Conservation (phyloP, 2,797 vertebrate genomes). For the Rachycentron canadum region DNA sequence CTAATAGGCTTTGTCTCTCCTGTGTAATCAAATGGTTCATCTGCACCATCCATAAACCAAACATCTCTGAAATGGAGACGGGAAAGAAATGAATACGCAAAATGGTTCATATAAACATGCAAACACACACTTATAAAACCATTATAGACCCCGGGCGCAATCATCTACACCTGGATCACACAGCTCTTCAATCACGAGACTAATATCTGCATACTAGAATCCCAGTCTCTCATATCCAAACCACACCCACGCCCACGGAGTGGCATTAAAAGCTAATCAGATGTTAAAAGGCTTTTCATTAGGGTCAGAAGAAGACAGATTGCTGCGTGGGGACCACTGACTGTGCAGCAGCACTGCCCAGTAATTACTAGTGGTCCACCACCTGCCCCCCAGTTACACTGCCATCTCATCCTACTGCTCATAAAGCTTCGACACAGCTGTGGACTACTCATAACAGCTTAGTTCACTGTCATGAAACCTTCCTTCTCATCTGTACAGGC, state of each 20-base stretch:
- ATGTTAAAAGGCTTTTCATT: conserved; percentile 84
- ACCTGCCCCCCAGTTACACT: conserved; percentile 74
- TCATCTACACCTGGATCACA: conserved; percentile 44
- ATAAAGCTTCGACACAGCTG: conserved; percentile 63
- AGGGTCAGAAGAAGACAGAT: conserved; percentile 75
- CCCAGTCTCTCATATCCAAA: conserved; percentile 8
- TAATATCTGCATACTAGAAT: neutral
- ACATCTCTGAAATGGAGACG: conserved; percentile 17
- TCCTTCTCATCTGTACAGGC: neutral
- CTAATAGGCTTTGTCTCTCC: conserved; percentile 57
- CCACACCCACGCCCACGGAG: conserved; percentile 44
- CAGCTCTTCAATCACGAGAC: conserved; percentile 22
- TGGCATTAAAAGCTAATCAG: conserved; percentile 75
- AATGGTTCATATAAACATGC: conserved; percentile 37
- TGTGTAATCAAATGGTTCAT: conserved; percentile 65
- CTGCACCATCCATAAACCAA: conserved; percentile 53
- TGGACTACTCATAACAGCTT: neutral
- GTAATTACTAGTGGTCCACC: conserved; percentile 69
- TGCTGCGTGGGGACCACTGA: conserved; percentile 71
- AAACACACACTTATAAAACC: conserved; percentile 24
- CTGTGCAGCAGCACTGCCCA: conserved; percentile 66
- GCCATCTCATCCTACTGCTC: conserved; percentile 39
- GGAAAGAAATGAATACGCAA: conserved; percentile 12
- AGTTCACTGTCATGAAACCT: neutral
- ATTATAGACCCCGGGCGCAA: conserved; percentile 18